These are phyloP conservation scores for Polyploca ridens DNA, from an alignment of 2,888 invertebrate genomes.

Conservation along the genomic window DNA sequence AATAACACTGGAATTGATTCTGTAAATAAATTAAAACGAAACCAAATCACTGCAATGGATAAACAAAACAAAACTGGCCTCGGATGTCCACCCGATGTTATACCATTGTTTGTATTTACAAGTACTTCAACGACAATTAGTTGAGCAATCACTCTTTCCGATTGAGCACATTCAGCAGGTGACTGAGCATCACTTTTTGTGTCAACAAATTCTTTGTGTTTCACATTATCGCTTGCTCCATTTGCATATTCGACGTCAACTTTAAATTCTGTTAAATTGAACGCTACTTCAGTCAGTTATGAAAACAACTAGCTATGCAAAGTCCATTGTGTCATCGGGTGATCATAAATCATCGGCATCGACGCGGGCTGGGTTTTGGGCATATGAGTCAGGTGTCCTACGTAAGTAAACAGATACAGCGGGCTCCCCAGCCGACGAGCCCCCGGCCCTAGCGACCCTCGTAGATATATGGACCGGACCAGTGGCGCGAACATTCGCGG, in stretches of 20 bases:
- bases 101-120: constrained; percentile 71
- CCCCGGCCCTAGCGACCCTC: constrained; percentile 53
- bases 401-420: constrained; percentile 55
- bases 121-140: constrained; percentile 62
- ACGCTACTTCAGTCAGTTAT: constrained; percentile 40
- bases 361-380: constrained; percentile 50
- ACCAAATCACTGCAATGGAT: constrained; percentile 54
- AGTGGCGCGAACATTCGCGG: constrained; percentile 81
- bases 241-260: constrained; percentile 54
- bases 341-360: constrained; percentile 48
- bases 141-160: constrained; percentile 72
- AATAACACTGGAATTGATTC: constrained; percentile 51
- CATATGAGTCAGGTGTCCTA: constrained; percentile 72
- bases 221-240: constrained; percentile 52
- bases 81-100: constrained; percentile 54
- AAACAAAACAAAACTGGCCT: constrained; percentile 53
- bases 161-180: constrained; percentile 66
- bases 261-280: constrained; percentile 46
- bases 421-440: constrained; percentile 50
- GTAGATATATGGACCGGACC: constrained; percentile 59
- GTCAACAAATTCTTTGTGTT: constrained; percentile 63
- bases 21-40: constrained; percentile 61
- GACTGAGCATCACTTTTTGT: constrained; percentile 48
- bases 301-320: constrained; percentile 44
- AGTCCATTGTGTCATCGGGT: constrained; percentile 31